These are phyloP conservation scores for Laothoe populi DNA, from an alignment of 2,888 invertebrate genomes.

Conservation along the genomic window DNA sequence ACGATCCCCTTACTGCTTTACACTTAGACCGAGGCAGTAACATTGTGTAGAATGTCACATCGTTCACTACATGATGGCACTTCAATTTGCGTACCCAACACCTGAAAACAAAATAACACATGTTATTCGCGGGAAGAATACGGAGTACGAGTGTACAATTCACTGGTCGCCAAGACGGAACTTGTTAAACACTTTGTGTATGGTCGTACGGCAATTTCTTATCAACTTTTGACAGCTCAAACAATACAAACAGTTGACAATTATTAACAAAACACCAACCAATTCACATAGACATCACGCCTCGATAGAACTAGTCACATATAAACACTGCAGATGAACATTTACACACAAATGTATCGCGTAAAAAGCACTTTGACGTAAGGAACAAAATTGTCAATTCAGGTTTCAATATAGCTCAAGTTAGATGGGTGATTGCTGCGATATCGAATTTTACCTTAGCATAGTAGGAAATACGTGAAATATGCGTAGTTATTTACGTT, in stretches of 20 bases:
- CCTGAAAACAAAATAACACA: slow-evolving; percentile 58
- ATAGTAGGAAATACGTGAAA: slow-evolving; percentile 32
- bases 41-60: slow-evolving; percentile 82
- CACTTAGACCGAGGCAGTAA: slow-evolving; percentile 80
- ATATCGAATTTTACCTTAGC: slow-evolving; percentile 43
- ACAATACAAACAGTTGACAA: slow-evolving; percentile 30
- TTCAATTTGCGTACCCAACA: slow-evolving; percentile 65
- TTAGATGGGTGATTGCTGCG: slow-evolving; percentile 36
- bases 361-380: slow-evolving; percentile 52
- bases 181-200: slow-evolving; percentile 17
- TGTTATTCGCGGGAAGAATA: background rate
- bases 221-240: slow-evolving; percentile 37
- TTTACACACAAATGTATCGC: slow-evolving; percentile 38
- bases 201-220: slow-evolving; percentile 18
- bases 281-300: slow-evolving; percentile 23
- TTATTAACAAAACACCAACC: slow-evolving; percentile 42
- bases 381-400: slow-evolving; percentile 58
- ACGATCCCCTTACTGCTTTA: slow-evolving; percentile 73
- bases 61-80: slow-evolving; percentile 76
- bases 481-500: slow-evolving; percentile 31
- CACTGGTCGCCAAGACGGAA: slow-evolving; percentile 24
- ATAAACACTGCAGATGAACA: slow-evolving; percentile 26
- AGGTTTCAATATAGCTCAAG: slow-evolving; percentile 42
- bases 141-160: background rate
- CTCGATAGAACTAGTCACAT: slow-evolving; percentile 2